These are phyloP conservation scores for Furnarius figulus DNA, from an alignment of 2,113 vertebrate genomes.

Conservation along the genomic window DNA sequence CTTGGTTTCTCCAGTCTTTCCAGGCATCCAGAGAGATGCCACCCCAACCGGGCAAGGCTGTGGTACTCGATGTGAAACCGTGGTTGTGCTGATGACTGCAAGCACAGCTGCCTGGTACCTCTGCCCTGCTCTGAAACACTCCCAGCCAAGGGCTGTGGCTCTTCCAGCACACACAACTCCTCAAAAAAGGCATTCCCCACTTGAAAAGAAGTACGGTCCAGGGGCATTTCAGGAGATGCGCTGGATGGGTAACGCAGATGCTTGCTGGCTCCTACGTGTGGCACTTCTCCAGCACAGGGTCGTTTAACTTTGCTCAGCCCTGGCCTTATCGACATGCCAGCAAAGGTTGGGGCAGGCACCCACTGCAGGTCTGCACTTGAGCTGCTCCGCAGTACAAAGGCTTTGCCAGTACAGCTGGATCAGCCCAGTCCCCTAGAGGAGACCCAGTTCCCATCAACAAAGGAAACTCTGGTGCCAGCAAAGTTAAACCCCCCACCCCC, in stretches of 20 bases:
- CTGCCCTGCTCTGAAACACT: fast-evolving
- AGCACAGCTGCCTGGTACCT: background rate
- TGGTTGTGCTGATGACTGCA: background rate
- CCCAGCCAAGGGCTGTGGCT: background rate
- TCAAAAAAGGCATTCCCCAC: background rate
- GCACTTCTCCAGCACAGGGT: constrained; percentile 22
- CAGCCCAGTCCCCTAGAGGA: constrained; percentile 49
- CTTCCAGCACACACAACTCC: background rate
- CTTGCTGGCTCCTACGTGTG: constrained; percentile 21
- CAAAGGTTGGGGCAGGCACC: constrained; percentile 6
- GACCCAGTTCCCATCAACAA: constrained; percentile 61
- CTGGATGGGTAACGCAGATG: background rate
- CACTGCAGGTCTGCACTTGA: constrained; percentile 50
- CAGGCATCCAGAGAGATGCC: background rate
- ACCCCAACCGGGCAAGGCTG: background rate
- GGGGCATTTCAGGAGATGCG: background rate
- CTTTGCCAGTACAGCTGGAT: constrained; percentile 52
- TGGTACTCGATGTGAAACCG: fast-evolving
- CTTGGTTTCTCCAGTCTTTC: background rate
- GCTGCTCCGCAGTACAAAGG: background rate
- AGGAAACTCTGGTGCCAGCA: constrained; percentile 20
- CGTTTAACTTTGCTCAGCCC: background rate
- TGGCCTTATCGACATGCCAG: constrained; percentile 13
- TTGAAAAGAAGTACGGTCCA: background rate
- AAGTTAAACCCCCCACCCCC: constrained; percentile 10